phyloP scores from a whole-genome alignment of 2,797 vertebrate species.

The Orientallactaga sibirica region DNA sequence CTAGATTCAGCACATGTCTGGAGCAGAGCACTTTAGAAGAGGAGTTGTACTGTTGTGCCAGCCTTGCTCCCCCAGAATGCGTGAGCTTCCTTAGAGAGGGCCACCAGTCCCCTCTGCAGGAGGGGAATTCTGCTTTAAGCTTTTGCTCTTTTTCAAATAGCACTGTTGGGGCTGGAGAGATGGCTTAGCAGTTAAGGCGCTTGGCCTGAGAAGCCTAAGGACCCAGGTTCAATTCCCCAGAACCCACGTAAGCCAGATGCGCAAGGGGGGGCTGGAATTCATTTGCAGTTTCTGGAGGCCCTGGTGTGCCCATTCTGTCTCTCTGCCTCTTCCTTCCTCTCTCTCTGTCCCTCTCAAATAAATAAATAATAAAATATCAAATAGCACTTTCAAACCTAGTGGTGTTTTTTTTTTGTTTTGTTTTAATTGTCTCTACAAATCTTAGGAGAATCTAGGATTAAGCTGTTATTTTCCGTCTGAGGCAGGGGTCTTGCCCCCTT shows the following conservation, averaged over 20 bases:
- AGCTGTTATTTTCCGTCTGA: neutral
- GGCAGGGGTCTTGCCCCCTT: neutral
- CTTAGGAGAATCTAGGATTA: neutral
- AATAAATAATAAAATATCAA: neutral
- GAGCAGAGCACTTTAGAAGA: neutral
- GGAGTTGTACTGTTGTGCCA: neutral
- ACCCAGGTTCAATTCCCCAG: no score
- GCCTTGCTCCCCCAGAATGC: neutral
- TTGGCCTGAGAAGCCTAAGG: no score
- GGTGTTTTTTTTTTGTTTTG: neutral
- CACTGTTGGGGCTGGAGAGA: neutral
- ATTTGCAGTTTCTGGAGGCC: no score
- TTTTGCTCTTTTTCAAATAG: constrained; percentile 28
- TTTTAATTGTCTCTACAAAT: constrained; percentile 13
- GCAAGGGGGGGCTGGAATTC: no score
- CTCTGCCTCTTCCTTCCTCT: no score
- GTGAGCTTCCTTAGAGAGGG: neutral
- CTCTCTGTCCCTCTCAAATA: no score
- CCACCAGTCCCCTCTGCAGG: neutral
- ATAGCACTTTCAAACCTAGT: neutral
- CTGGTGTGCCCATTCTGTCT: no score
- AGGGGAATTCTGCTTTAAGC: neutral
- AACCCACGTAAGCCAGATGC: no score
- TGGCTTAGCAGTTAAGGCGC: no score
- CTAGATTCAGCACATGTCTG: neutral